Base-by-base conservation (phyloP, 2,113 vertebrate species). In the Oxygymnocypris stewartii region DNA sequence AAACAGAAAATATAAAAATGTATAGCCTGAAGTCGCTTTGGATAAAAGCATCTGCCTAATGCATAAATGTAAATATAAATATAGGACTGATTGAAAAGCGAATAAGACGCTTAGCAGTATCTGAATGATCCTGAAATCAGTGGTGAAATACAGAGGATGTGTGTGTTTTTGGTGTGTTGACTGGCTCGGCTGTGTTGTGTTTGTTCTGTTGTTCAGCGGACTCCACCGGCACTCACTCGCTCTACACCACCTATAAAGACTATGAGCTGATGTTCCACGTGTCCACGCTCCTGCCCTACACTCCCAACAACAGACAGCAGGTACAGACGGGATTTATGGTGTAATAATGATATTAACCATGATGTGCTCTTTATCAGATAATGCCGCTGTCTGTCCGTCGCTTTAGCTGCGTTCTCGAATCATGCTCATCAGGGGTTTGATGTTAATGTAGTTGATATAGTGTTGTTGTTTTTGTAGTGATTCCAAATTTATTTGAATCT, bases 261-360 rank as follows among this genome's bases (percentile, higher is more conserved):
- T 99, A 98, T 13, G 98, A 99, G 88, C 94, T 99, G 93, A 99
- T 99, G 98, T 99, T 99, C 91, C 98, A 99, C 3, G 98, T 99
- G 76, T 99, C 97, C 71, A 98, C 98, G 65, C 96, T 99, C 94
- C 97, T 99, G 84, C 98, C 98, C 57, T 97, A 98, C 91, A 99
- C 97, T 54, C 97, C 98, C 61, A 99, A 94, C 94, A 99, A 99
- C 92, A 95, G 96, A 86, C 98, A 99, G 92, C 98, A 99, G 98
- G 98, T 98, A 93, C 79, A 10, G 18, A 71, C 11, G 10, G 35
- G 35, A 20, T 71, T 40, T 10, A 37, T 20, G 37, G 8, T 71
- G 69, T 71, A 9, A 71, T 37, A 20, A 37, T 71, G 16, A 69
- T 31, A 23, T 59, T 59, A 59, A 59, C 6, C 28, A 35, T 35